Percentiles rank a stretch among this genome's conserved stretches.
phyloP scores from a whole-genome alignment of 2,113 vertebrate species.

The Acrocephalus arundinaceus region DNA sequence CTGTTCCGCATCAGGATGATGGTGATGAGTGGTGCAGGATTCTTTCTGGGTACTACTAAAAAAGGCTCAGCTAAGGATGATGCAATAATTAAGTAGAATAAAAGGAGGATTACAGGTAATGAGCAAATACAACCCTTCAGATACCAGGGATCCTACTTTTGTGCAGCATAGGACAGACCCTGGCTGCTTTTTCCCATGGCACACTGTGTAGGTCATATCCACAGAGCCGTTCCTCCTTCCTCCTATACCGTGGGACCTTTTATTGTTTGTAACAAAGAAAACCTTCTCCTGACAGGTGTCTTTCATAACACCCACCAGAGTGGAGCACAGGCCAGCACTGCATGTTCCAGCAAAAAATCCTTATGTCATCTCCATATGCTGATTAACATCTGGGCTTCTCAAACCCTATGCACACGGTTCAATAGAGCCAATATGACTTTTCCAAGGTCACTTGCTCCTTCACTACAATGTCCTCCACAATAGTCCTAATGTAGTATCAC shows the following conservation, averaged over 20 bases:
- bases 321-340: background rate
- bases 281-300: background rate
- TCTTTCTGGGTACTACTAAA: background rate
- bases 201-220: background rate
- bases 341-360: background rate
- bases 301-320: background rate
- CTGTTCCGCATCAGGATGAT: background rate
- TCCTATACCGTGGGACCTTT: background rate
- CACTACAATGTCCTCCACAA: background rate
- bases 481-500: background rate
- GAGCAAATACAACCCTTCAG: background rate
- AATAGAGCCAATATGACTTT: background rate
- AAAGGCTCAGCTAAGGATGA: background rate
- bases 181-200: background rate
- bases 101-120: background rate
- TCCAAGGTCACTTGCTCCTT: background rate
- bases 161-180: background rate
- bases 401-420: background rate
- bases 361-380: background rate
- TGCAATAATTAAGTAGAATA: background rate
- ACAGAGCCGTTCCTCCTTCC: background rate
- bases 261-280: background rate
- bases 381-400: background rate
- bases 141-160: fast-evolving
- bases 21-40: background rate